phyloP scores from a whole-genome alignment of 2,888 invertebrate genomes.

The Eilema griseolum region DNA sequence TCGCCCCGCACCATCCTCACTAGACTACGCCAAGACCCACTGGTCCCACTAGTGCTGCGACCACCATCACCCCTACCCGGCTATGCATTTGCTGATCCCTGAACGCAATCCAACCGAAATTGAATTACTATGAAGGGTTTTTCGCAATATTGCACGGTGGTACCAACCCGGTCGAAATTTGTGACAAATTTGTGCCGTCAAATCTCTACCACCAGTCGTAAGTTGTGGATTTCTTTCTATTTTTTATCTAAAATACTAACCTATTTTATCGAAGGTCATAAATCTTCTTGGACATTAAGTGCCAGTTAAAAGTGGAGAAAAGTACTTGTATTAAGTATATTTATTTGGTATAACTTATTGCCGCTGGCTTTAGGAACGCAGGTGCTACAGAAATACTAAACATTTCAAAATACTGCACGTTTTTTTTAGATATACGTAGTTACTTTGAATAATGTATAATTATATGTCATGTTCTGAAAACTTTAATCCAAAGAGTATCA shows the following conservation, averaged over 20 bases:
- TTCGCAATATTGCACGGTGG: too few species aligned
- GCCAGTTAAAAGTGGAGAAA: neutral
- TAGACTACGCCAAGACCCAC: too few species aligned
- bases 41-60: too few species aligned
- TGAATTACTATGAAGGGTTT: too few species aligned
- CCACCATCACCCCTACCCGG: too few species aligned
- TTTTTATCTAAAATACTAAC: slow-evolving; percentile 30
- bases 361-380: neutral
- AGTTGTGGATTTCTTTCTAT: slow-evolving; percentile 43
- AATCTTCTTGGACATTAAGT: neutral
- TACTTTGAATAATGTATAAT: neutral
- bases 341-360: neutral
- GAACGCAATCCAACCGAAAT: too few species aligned
- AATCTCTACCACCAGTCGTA: too few species aligned
- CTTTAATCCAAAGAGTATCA: neutral
- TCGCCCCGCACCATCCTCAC: too few species aligned
- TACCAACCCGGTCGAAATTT: too few species aligned
- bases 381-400: neutral
- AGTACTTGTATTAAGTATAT: neutral
- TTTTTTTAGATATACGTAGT: neutral
- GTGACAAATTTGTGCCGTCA: too few species aligned
- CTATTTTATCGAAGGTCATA: slow-evolving; percentile 15
- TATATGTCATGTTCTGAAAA: neutral
- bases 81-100: too few species aligned
- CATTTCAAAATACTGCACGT: neutral